These are phyloP conservation scores for Drosophila anomalata DNA, from an alignment of 2,888 invertebrate species.

Conservation along the genomic window DNA sequence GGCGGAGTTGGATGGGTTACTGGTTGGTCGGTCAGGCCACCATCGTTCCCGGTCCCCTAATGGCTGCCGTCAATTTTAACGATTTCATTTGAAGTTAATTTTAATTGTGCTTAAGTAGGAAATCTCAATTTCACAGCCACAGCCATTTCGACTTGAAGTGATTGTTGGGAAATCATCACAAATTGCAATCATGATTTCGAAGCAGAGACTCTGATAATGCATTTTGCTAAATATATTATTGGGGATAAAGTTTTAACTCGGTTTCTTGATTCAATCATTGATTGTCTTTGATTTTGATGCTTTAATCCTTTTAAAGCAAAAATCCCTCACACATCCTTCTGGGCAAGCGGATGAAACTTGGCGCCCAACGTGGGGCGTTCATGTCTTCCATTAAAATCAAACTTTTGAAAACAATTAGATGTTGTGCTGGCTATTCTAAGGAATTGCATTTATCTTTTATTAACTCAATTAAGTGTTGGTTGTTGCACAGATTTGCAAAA, in stretches of 20 bases:
- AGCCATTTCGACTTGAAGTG: slow-evolving; percentile 64
- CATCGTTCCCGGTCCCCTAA: slow-evolving; percentile 38
- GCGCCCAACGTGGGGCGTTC: too few species aligned
- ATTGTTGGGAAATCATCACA: slow-evolving; percentile 61
- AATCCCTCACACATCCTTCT: too few species aligned
- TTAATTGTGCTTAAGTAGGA: slow-evolving; percentile 77
- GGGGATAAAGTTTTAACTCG: too few species aligned
- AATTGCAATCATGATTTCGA: slow-evolving; percentile 29
- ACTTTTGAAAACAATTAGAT: background rate
- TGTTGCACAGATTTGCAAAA: slow-evolving; percentile 20
- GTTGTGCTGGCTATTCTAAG: slow-evolving; percentile 20
- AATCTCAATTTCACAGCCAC: slow-evolving; percentile 75
- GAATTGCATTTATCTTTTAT: slow-evolving; percentile 24
- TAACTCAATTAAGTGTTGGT: slow-evolving; percentile 35
- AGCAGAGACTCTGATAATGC: too few species aligned
- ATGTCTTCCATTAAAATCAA: slow-evolving; percentile 3
- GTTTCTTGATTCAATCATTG: too few species aligned
- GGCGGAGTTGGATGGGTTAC: slow-evolving; percentile 22
- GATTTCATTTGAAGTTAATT: slow-evolving; percentile 69
- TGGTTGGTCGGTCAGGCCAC: slow-evolving; percentile 28
- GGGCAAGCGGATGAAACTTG: too few species aligned
- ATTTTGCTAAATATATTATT: too few species aligned
- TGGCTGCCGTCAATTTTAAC: slow-evolving; percentile 41
- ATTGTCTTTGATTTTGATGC: too few species aligned
- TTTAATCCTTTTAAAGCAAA: too few species aligned